phyloP scores from a whole-genome alignment of 2,113 vertebrate species.

The Holacanthus passer region DNA sequence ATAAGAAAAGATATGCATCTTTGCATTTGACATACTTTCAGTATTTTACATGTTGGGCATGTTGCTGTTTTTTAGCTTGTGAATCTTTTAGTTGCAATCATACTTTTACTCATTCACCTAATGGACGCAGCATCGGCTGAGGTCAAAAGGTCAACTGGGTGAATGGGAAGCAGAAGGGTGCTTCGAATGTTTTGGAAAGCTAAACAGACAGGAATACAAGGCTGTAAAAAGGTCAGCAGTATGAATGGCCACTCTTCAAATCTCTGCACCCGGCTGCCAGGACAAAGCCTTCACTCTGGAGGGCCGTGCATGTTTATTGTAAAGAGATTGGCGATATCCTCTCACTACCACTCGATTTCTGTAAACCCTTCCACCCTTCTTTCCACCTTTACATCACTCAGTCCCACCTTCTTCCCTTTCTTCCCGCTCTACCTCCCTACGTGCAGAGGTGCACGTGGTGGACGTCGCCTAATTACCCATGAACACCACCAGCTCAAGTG shows the following conservation, averaged over 20 bases:
- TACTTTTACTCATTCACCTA: not conserved
- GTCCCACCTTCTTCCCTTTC: conserved; percentile 20
- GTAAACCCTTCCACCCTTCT: not conserved
- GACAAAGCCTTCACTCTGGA: conserved; percentile 43
- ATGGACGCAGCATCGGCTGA: not conserved
- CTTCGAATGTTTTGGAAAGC: conserved; percentile 47
- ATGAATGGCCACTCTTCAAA: conserved; percentile 50
- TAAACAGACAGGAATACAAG: conserved; percentile 45
- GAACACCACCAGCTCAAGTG: conserved; percentile 60
- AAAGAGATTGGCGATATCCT: conserved; percentile 21
- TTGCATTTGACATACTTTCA: not conserved
- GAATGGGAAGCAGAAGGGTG: conserved; percentile 36
- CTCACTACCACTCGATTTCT: conserved; percentile 17
- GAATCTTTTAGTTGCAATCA: not conserved
- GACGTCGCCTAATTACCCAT: conserved; percentile 61
- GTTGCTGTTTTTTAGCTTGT: not conserved
- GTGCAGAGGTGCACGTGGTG: conserved; percentile 25
- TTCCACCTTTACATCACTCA: conserved; percentile 9
- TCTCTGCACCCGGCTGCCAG: not conserved
- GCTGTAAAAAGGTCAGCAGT: conserved; percentile 63
- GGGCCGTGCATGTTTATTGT: conserved; percentile 9
- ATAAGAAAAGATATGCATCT: not conserved
- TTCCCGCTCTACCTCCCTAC: conserved; percentile 8
- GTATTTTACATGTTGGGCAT: conserved; percentile 1
- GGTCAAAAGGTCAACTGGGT: conserved; percentile 38